A percentile compares a stretch with the other conserved stretches of the same genome.
These are phyloP conservation scores for Sinella curviseta DNA, from an alignment of 1,140 invertebrate species.

Conservation along the genomic window DNA sequence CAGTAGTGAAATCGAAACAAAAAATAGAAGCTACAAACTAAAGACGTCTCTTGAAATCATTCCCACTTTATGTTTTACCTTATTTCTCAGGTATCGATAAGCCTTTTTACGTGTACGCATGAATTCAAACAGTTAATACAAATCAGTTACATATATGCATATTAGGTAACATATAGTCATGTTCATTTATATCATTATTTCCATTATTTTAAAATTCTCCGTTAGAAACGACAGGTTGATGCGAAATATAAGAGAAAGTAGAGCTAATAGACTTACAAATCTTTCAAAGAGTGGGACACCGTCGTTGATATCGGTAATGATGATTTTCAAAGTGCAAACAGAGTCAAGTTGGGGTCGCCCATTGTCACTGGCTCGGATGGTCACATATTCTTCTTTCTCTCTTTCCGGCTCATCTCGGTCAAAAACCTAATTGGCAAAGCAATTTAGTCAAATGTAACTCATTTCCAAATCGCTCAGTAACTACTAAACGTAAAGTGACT, in stretches of 20 bases:
- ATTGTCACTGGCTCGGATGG: constrained; percentile 80
- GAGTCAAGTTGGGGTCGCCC: constrained; percentile 79
- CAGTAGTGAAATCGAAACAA: too few relatives aligned
- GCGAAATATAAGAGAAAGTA: too few relatives aligned
- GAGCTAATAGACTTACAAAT: constrained; percentile 68
- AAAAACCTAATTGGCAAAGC: too few relatives aligned
- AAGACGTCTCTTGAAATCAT: too few relatives aligned
- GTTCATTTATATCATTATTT: too few relatives aligned
- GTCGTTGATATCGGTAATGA: constrained; percentile 83
- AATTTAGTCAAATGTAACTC: constrained; percentile 35
- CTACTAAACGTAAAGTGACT: constrained; percentile 28
- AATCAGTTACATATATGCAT: not conserved
- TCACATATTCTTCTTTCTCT: constrained; percentile 79
- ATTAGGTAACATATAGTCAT: not conserved
- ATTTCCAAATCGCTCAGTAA: not conserved
- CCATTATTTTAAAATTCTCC: too few relatives aligned
- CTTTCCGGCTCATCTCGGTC: constrained; percentile 82
- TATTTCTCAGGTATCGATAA: constrained; percentile 19
- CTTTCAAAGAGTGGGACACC: constrained; percentile 83
- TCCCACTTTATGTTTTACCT: constrained; percentile 3
- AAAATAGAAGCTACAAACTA: too few relatives aligned
- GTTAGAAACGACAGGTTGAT: too few relatives aligned
- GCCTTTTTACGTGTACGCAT: constrained; percentile 15
- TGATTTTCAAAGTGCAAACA: constrained; percentile 83
- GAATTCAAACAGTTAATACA: not conserved